phyloP scores from a whole-genome alignment of 2,113 vertebrate genomes.

The Argyrosomus japonicus region DNA sequence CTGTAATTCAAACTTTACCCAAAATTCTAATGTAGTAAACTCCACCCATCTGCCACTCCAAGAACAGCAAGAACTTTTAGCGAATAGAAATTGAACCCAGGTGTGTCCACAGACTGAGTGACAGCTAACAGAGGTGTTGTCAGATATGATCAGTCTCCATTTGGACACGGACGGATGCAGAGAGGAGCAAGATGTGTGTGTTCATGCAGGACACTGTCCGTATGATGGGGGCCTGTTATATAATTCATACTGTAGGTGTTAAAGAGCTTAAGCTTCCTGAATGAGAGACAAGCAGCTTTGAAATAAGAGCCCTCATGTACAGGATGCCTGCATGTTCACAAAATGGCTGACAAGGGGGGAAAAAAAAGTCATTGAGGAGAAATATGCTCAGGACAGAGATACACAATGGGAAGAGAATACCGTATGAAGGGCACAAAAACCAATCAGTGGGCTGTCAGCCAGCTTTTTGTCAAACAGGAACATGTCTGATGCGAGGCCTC shows the following conservation, averaged over 20 bases:
- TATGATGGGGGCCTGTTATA: slow-evolving; percentile 64
- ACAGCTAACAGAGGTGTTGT: slow-evolving; percentile 20
- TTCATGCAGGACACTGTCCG: slow-evolving; percentile 48
- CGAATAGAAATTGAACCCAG: slow-evolving; percentile 40
- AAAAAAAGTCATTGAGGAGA: slow-evolving; percentile 30
- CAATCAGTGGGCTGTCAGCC: slow-evolving; percentile 51
- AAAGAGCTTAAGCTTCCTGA: slow-evolving; percentile 59
- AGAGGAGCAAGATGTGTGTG: slow-evolving; percentile 24
- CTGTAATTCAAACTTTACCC: slow-evolving; percentile 56
- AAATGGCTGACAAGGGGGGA: slow-evolving; percentile 50
- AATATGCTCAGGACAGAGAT: slow-evolving; percentile 35
- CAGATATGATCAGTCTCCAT: slow-evolving; percentile 52
- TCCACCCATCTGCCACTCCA: slow-evolving; percentile 46
- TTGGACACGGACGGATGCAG: slow-evolving; percentile 31
- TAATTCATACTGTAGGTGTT: slow-evolving; percentile 76
- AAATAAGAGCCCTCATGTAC: slow-evolving; percentile 31
- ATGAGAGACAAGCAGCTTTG: slow-evolving; percentile 60
- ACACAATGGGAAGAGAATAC: slow-evolving; percentile 26
- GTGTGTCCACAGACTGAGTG: slow-evolving; percentile 28
- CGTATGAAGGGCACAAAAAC: slow-evolving; percentile 42
- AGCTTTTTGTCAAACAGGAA: slow-evolving; percentile 47
- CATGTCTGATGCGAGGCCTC: slow-evolving; percentile 35
- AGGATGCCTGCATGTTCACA: slow-evolving; percentile 19
- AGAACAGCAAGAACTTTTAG: slow-evolving; percentile 32
- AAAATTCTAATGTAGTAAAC: slow-evolving; percentile 40